Conservation (phyloP, 2,797 vertebrate genomes). For the Hippoglossus hippoglossus region DNA sequence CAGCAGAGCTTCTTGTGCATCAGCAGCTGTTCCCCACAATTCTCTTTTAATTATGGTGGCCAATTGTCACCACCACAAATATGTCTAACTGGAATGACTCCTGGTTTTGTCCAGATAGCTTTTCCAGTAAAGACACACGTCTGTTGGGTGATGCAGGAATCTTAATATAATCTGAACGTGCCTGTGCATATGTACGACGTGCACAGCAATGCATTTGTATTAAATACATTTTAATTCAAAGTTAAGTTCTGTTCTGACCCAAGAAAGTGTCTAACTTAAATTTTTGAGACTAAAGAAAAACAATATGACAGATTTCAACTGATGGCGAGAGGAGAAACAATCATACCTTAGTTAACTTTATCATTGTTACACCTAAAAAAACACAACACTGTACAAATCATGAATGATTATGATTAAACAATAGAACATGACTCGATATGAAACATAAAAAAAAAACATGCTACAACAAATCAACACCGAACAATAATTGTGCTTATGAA, state of each 20-base stretch:
- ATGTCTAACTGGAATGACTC: too few relatives aligned
- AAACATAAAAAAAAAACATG: slow-evolving; percentile 43
- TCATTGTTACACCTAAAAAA: slow-evolving; percentile 60
- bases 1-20: too few relatives aligned
- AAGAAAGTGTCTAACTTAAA: background rate
- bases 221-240: background rate
- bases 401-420: slow-evolving; percentile 42
- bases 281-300: slow-evolving; percentile 10
- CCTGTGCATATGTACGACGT: too few relatives aligned
- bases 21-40: too few relatives aligned
- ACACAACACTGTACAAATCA: slow-evolving; percentile 57
- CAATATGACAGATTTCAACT: slow-evolving; percentile 18
- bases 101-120: too few relatives aligned
- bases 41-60: too few relatives aligned
- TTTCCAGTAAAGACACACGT: too few relatives aligned
- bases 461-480: slow-evolving; percentile 41
- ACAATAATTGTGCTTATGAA: slow-evolving; percentile 62
- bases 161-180: too few relatives aligned
- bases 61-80: too few relatives aligned
- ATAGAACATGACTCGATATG: slow-evolving; percentile 37
- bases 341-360: slow-evolving; percentile 51
- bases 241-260: background rate
- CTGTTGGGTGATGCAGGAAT: too few relatives aligned
- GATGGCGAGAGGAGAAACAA: slow-evolving; percentile 54
- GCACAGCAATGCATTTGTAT: background rate